A percentile compares a stretch with the other conserved stretches of the same genome.
These are phyloP conservation scores for Sarotherodon lohbergeri DNA, from an alignment of 2,113 vertebrate species.

Conservation along the genomic window DNA sequence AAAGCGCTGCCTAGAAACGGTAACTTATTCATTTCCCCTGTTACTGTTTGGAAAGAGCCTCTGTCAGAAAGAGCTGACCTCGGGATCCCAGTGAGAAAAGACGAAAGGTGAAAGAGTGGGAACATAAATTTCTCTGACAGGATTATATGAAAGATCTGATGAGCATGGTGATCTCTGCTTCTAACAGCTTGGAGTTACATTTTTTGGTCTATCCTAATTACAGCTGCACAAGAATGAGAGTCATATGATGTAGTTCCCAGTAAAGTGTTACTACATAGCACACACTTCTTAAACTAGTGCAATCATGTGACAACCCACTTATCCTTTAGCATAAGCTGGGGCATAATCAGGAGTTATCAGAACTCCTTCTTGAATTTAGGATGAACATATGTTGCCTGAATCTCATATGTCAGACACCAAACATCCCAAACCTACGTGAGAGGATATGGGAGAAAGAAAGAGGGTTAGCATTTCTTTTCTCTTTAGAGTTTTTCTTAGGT, in stretches of 20 bases:
- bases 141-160: not conserved
- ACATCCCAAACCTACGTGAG: not conserved
- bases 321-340: not conserved
- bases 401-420: not conserved
- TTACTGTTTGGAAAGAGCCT: not conserved
- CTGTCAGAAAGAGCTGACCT: not conserved
- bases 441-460: not conserved
- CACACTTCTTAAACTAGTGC: not conserved
- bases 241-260: not conserved
- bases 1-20: not conserved
- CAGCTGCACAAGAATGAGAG: not conserved
- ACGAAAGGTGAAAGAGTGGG: not conserved
- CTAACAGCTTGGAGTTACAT: not conserved
- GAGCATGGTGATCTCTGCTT: not conserved
- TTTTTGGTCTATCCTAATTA: not conserved
- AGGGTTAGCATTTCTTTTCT: not conserved
- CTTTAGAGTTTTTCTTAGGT: not conserved
- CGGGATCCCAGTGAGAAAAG: not conserved
- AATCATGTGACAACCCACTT: not conserved
- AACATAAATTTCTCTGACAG: not conserved
- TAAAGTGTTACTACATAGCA: not conserved
- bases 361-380: not conserved
- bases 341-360: conserved; percentile 12
- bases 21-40: conserved; percentile 9
- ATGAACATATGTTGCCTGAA: not conserved